Base-by-base conservation (phyloP, 2,888 invertebrate species). In the Eucera pruinosa region DNA sequence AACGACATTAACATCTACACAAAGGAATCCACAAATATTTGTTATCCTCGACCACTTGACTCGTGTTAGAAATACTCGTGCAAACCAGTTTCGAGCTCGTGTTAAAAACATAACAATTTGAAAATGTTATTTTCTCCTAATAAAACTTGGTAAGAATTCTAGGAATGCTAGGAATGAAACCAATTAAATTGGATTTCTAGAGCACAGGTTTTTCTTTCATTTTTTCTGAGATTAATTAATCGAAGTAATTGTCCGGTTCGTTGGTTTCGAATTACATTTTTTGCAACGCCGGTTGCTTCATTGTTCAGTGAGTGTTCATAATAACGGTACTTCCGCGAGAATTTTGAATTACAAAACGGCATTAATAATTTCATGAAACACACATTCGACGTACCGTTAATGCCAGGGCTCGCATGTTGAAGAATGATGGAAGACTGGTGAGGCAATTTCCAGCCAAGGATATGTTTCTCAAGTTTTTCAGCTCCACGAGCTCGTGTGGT, bases 381-480 rank as follows among this genome's bases (percentile, higher is more conserved):
- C 27, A 43, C 70, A n/a, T 25, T 39, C 25, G 33, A 92, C 93
- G 93, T 91, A 94, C 94, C 87, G 93, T 88, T 70, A 94, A 88
- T 72, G 93, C 91, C 74, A 94, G 92, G 41, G 94, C 93, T 89
- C 94, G 93, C 94, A 95, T 95, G 83, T 93, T 94, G 83, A 91
- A 83, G 80, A 93, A 92, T 81, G 93, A 92, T 85, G 93, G 93
- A 43, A 94, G 92, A 69, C 92, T 83, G 15, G 91, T 89, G 73
- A 95, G 91, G 77, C 92, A 92, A 92, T 95, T 95, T 87, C 93
- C 93, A 75, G 94, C 93, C 69, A 95, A 94, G 74, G 94, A 94
- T 68, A 96, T 93, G 60, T 93, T 93, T 82, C 94, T 94, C 84
- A 96, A 93, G 77, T 94, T 93, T 75, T 94, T 94, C 83, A 96